Evolutionary conservation across 2,797 vertebrate genomes (phyloP).

Genomic region (Lindbergichthys nudifrons): DNA sequence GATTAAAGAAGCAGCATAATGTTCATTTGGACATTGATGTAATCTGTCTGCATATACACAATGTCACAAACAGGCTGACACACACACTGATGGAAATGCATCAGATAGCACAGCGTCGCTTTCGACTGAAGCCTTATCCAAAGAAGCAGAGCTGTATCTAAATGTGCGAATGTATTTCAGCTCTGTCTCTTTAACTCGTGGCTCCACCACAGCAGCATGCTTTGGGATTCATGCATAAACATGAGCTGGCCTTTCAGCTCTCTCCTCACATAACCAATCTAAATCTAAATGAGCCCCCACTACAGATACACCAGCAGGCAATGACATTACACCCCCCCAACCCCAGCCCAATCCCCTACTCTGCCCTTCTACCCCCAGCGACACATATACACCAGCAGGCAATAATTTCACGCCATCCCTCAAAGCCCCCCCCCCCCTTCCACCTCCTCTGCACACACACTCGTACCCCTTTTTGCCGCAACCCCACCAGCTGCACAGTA

Average conservation of each 20-base stretch:
- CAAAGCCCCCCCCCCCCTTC: constrained; percentile 68
- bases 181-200: constrained; percentile 83
- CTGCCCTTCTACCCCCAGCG: constrained; percentile 77
- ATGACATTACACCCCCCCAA: constrained; percentile 81
- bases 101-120: constrained; percentile 48
- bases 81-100: constrained; percentile 66
- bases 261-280: constrained; percentile 87
- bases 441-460: constrained; percentile 61
- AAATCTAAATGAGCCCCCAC: constrained; percentile 87
- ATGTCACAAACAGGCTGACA: constrained; percentile 33
- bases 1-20: constrained; percentile 25
- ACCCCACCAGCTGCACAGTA: constrained; percentile 85
- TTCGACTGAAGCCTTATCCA: constrained; percentile 64
- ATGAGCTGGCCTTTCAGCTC: constrained; percentile 87
- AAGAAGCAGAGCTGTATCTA: constrained; percentile 72
- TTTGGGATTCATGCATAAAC: constrained; percentile 86
- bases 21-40: constrained; percentile 17
- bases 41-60: constrained; percentile 24
- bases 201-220: constrained; percentile 78
- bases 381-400: constrained; percentile 86
- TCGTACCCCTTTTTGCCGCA: constrained; percentile 81
- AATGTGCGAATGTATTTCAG: constrained; percentile 72
- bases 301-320: constrained; percentile 86
- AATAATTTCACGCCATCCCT: constrained; percentile 86
- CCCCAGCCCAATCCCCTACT: constrained; percentile 74